A percentile compares a stretch with the other conserved stretches of the same genome.
Evolutionary conservation across 2,113 vertebrate species (phyloP).

Genomic region (Corythornis madagascariensis): DNA sequence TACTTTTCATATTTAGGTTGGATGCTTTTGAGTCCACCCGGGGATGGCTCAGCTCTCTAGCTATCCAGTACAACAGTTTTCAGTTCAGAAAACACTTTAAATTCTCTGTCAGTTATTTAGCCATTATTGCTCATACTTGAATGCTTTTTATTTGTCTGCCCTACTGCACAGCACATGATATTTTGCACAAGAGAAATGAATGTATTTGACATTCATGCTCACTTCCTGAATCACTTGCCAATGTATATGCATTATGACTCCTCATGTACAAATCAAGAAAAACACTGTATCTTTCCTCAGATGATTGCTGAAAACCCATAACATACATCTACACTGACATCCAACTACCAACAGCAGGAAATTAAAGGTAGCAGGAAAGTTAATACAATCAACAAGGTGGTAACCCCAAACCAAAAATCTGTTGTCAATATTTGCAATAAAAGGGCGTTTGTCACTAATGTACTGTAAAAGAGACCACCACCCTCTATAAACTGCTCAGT

Average conservation of each 20-base stretch:
- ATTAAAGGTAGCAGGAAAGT: too few relatives aligned
- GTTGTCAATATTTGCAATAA: too few relatives aligned
- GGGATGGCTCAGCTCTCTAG: constrained; percentile 2
- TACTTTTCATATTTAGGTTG: constrained; percentile 55
- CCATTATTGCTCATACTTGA: neutral
- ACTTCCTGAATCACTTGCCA: neutral
- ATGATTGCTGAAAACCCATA: neutral
- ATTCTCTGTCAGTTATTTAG: neutral
- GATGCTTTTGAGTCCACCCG: constrained; percentile 48
- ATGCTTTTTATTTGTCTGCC: neutral
- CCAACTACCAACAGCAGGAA: neutral
- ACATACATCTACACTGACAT: neutral
- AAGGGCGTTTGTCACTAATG: too few relatives aligned
- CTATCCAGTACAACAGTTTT: neutral
- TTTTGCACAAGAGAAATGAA: neutral
- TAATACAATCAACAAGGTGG: too few relatives aligned
- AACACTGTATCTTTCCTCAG: neutral
- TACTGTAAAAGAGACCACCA: too few relatives aligned
- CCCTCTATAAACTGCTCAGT: too few relatives aligned
- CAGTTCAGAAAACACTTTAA: constrained; percentile 1
- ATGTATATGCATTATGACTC: neutral
- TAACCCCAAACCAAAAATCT: too few relatives aligned
- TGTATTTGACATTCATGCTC: neutral
- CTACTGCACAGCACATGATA: neutral
- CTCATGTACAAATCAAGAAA: neutral